Percentiles rank a stretch among this genome's conserved stretches.
Evolutionary conservation across 2,113 vertebrate genomes (phyloP).

Genomic region (Podiceps cristatus): DNA sequence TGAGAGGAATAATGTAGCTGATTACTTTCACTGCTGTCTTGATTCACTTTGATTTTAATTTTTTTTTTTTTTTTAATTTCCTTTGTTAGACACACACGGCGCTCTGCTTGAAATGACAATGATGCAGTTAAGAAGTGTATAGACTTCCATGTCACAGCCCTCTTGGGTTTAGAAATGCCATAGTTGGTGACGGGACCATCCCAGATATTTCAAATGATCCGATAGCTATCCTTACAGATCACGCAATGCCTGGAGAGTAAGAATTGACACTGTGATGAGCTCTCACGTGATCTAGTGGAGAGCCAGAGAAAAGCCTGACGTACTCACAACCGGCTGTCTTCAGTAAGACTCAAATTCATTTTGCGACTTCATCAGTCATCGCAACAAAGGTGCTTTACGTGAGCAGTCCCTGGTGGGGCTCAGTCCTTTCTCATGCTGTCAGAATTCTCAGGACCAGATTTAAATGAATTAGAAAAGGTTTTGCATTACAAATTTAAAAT

Average conservation of each 20-base stretch:
- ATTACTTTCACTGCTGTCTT: neutral
- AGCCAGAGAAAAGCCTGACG: neutral
- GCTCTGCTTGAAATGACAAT: neutral
- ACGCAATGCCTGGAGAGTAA: neutral
- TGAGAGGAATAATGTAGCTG: neutral
- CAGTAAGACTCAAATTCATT: neutral
- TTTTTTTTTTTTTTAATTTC: neutral
- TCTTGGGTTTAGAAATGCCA: neutral
- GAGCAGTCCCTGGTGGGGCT: neutral
- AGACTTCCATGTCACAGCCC: neutral
- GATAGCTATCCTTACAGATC: neutral
- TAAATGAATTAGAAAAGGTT: neutral
- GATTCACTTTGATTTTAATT: neutral
- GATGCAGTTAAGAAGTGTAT: neutral
- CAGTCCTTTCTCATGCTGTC: neutral
- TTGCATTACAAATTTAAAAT: neutral
- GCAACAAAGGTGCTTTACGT: neutral
- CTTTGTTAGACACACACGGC: neutral
- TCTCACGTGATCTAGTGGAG: neutral
- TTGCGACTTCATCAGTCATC: neutral
- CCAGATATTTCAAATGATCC: neutral
- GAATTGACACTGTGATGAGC: neutral
- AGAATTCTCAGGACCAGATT: neutral
- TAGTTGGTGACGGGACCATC: accelerated
- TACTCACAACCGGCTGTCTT: neutral